Evolutionary conservation across 2,888 invertebrate genomes (phyloP).

Genomic region (Coelopa pilipes): DNA sequence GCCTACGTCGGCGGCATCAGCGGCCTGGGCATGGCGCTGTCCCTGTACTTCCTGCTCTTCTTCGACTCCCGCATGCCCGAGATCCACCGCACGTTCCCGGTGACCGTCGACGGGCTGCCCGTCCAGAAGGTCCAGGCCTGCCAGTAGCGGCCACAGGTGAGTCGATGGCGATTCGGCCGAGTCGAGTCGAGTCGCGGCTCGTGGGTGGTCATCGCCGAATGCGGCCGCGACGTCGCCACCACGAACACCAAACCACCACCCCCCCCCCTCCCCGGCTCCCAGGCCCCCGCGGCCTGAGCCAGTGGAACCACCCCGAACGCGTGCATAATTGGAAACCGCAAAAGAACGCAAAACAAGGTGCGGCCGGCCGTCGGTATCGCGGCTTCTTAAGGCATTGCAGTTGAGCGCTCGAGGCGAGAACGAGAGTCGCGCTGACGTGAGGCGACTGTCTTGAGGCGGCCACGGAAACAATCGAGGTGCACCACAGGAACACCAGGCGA

Average conservation of each 20-base stretch:
- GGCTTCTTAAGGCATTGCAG: constrained; percentile 41
- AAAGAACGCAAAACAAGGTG: constrained; percentile 37
- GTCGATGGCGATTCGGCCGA: neutral
- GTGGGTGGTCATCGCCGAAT: too few relatives aligned
- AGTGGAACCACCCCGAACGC: constrained; percentile 10
- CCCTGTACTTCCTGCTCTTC: constrained; percentile 61
- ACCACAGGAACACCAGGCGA: neutral
- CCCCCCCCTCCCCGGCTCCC: neutral
- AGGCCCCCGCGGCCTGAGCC: neutral
- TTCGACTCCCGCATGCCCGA: constrained; percentile 65
- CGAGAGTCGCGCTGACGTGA: constrained; percentile 36
- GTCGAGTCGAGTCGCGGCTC: neutral
- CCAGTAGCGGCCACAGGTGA: neutral
- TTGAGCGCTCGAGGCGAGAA: constrained; percentile 42
- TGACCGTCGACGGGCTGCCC: constrained; percentile 58
- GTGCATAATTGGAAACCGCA: constrained; percentile 35
- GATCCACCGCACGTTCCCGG: constrained; percentile 60
- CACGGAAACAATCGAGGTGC: neutral
- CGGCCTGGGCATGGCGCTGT: constrained; percentile 59
- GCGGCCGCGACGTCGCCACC: too few relatives aligned
- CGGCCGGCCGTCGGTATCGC: constrained; percentile 14
- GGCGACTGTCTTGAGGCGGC: neutral
- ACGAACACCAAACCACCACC: neutral
- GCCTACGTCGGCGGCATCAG: constrained; percentile 62
- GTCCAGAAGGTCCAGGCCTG: constrained; percentile 57